Base-by-base conservation (phyloP, 2,113 vertebrate genomes). In the Argyrosomus japonicus region DNA sequence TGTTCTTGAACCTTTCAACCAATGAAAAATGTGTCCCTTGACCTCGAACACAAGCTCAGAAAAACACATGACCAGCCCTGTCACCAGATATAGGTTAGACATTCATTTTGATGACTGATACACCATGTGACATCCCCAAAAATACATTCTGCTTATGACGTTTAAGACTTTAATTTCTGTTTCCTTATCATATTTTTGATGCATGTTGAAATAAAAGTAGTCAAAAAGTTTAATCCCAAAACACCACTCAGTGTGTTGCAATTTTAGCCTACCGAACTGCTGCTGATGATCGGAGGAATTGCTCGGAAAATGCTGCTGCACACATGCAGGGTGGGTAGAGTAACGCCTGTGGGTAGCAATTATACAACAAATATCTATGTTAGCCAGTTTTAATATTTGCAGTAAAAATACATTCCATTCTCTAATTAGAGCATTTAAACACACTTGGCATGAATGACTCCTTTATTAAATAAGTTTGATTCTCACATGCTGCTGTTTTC, bases 381-480 rank as follows among this genome's bases (percentile, higher is more conserved):
- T 65, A 79, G 70, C 75, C 71, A 82, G 70, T 13, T 89, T 87
- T 82, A 84, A 89, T 87, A 91, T 87, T 89, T 85, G 82, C 67
- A 74, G 65, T 88, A 87, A 90, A 91, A 89, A 82, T 51, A 62
- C 74, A 82, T 89, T 90, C 88, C 87, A 23, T 61, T 64, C 8
- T 60, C 25, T 87, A 92, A 93, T 86, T 87, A 81, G 18, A 89
- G 27, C 25, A 32, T 77, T 87, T 89, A 78, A 78, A 84, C 77
- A 83, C 67, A 68, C 50, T 89, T 87, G 73, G 85, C 70, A 54
- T 75, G 74, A 83, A 85, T 32, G 17, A 25, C 40, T 77, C 65
- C 68, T 86, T 75, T 79, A 84, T 85, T 54, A 68, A 79, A 83
- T 54, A 43, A 12, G 7, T 83, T 67, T 68, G 23, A 79, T 60